A percentile compares a stretch with the other conserved stretches of the same genome.
Evolutionary conservation across 2,797 vertebrate species (phyloP).

Genomic region (Heliangelus exortis): DNA sequence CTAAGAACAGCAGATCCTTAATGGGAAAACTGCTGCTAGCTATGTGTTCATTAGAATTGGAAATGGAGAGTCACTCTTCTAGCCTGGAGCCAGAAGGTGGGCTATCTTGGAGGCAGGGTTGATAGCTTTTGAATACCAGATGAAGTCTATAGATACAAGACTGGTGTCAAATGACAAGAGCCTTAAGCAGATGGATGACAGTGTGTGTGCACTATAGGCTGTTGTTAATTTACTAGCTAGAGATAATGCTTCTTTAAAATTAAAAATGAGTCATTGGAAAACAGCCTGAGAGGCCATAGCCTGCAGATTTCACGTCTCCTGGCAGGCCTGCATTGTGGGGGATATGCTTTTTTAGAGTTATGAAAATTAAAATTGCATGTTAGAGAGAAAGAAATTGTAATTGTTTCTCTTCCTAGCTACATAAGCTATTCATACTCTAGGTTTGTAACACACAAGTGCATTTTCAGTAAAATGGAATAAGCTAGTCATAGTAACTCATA

Average conservation of each 20-base stretch:
- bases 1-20: slow-evolving; percentile 49
- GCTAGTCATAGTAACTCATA: neutral
- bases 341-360: slow-evolving; percentile 18
- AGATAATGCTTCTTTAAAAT: slow-evolving; percentile 76
- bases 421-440: neutral
- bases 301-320: slow-evolving; percentile 52
- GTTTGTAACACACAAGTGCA: neutral
- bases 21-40: slow-evolving; percentile 46
- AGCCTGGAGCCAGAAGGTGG: slow-evolving; percentile 73
- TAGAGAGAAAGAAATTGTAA: slow-evolving; percentile 34
- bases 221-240: slow-evolving; percentile 78
- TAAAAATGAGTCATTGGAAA: slow-evolving; percentile 75
- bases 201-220: slow-evolving; percentile 67
- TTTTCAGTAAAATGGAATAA: slow-evolving; percentile 35
- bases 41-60: slow-evolving; percentile 71
- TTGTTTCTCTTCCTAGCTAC: slow-evolving; percentile 41
- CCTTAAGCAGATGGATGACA: slow-evolving; percentile 79
- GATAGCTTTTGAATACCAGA: slow-evolving; percentile 75
- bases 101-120: slow-evolving; percentile 72
- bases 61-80: slow-evolving; percentile 70
- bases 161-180: slow-evolving; percentile 77
- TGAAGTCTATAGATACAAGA: slow-evolving; percentile 73
- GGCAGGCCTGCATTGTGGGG: slow-evolving; percentile 32
- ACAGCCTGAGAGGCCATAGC: slow-evolving; percentile 56
- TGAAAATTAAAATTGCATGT: slow-evolving; percentile 63